Evolutionary conservation across 2,888 invertebrate species (phyloP).

Genomic region (Tinea trinotella): DNA sequence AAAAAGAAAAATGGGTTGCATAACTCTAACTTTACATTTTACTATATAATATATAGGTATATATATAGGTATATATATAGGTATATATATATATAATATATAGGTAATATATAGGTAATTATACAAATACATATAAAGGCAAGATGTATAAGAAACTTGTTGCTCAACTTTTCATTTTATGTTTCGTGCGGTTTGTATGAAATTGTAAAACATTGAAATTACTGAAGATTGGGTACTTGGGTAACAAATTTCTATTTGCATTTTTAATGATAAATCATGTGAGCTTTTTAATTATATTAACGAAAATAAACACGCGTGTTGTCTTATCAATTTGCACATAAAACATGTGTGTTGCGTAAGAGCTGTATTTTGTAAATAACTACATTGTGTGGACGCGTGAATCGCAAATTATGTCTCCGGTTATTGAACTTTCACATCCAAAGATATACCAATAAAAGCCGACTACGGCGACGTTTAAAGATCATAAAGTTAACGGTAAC

Average conservation of each 20-base stretch:
- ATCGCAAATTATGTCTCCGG: constrained; percentile 7
- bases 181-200: too few species aligned
- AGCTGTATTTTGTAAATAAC: not conserved
- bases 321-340: not conserved
- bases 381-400: not conserved
- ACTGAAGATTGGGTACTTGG: too few species aligned
- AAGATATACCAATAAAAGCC: constrained; percentile 17
- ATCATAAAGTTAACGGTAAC: constrained; percentile 18
- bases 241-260: too few species aligned
- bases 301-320: not conserved
- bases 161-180: too few species aligned
- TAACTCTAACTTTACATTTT: too few species aligned
- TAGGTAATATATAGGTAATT: not conserved
- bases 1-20: too few species aligned
- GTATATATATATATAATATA: not conserved
- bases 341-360: not conserved
- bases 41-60: too few species aligned
- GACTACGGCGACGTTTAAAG: constrained; percentile 6
- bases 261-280: too few species aligned
- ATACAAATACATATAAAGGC: not conserved
- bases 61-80: too few species aligned
- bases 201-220: too few species aligned
- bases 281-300: too few species aligned
- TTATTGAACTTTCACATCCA: constrained; percentile 3
- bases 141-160: not conserved